Evolutionary conservation across 2,113 vertebrate genomes (phyloP).

Genomic region (Bujurquina vittata): DNA sequence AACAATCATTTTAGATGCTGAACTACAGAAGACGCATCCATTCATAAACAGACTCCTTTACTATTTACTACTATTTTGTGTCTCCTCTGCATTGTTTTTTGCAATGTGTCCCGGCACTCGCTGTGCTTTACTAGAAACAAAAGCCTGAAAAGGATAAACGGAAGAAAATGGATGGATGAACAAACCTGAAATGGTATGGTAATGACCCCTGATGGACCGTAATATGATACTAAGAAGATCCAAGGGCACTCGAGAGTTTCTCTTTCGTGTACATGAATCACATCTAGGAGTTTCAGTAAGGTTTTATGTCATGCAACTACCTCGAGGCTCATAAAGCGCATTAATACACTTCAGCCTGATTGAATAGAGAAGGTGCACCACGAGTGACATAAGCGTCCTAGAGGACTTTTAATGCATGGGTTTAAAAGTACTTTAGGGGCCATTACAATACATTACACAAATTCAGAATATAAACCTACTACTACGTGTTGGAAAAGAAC

Average conservation of each 20-base stretch:
- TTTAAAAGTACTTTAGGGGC: not conserved
- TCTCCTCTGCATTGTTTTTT: not conserved
- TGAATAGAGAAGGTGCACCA: not conserved
- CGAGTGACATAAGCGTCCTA: not conserved
- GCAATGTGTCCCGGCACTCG: not conserved
- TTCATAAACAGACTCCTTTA: not conserved
- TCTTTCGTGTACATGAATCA: not conserved
- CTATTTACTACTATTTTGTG: no score
- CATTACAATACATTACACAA: not conserved
- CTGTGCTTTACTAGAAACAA: not conserved
- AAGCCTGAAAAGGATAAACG: not conserved
- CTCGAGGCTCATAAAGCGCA: not conserved
- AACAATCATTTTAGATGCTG: not conserved
- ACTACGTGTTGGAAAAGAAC: not conserved
- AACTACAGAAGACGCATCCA: not conserved
- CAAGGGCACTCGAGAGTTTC: not conserved
- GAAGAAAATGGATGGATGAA: no score
- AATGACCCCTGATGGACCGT: constrained; percentile 11
- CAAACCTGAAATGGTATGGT: constrained; percentile 10
- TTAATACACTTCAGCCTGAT: not conserved
- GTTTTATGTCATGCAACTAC: not conserved
- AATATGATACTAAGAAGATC: constrained; percentile 15
- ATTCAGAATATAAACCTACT: not conserved
- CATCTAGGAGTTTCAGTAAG: not conserved
- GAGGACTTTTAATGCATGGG: not conserved